Base-by-base conservation (phyloP, 2,113 vertebrate genomes). In the Pteropus alecto region DNA sequence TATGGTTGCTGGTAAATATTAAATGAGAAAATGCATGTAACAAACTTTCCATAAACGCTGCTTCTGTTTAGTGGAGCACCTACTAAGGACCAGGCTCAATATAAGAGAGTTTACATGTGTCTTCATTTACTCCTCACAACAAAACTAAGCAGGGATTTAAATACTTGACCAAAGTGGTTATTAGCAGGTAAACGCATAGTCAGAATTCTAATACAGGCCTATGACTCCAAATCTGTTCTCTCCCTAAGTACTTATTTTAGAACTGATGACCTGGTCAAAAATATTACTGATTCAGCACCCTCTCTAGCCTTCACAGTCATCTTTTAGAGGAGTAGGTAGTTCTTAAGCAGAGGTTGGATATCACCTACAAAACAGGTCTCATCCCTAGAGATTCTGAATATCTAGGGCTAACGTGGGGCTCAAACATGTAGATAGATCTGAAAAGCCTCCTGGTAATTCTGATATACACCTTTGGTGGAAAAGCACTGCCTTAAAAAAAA, bases 391-490 rank as follows among this genome's bases (percentile, higher is more conserved):
- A 67, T 14, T 92, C 61, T 96, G 70, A 78, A 78, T 60, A 86
- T 48, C 90, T 63, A 70, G 54, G 22, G n/a, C 65, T 85, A 91
- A 77, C 35, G 24, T 48, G n/a, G 68, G 56, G 46, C 33, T 24
- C 67, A 78, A 77, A 91, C 9, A 18, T 15, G 30, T 15, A 71
- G 38, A 74, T 74, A 71, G 38, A 79, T 74, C 51, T 63, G 61
- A 89, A 77, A 92, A 96, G 41, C 8, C 43, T 70, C 74, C 22
- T 92, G 35, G 77, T n/a, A 93, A 88, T 58, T 95, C 43, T 95
- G 63, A 86, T 33, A 83, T 3, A 87, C 0, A 85, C 2, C 6
- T 43, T 85, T 48, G 73, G 54, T 81, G 38, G 81, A 74, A 89
- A 95, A 83, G 11, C 38, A 83, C 1, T 58, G 56, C 7, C 56